These are phyloP conservation scores for Sarcophaga bullata DNA, from an alignment of 1,140 invertebrate species.

Conservation along the genomic window DNA sequence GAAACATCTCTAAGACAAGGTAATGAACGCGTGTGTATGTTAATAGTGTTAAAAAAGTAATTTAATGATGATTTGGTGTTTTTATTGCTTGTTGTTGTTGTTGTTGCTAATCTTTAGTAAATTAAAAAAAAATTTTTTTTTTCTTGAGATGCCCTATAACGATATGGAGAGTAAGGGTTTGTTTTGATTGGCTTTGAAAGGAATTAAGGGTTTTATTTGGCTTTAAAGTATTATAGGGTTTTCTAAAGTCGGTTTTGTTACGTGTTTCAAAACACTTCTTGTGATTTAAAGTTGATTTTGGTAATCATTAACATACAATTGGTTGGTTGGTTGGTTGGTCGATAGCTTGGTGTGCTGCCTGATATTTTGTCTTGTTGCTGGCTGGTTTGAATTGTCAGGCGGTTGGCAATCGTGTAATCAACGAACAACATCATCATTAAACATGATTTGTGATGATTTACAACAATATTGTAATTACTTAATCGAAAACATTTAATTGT, in stretches of 20 bases:
- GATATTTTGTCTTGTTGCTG: not conserved
- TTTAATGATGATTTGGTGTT: conserved; percentile 37
- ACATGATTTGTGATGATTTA: conserved; percentile 40
- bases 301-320: conserved; percentile 22
- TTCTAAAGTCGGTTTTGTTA: too few relatives aligned
- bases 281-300: not conserved
- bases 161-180: too few relatives aligned
- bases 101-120: not conserved
- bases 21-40: not conserved
- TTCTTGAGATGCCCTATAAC: too few relatives aligned
- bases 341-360: not conserved
- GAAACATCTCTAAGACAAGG: too few relatives aligned
- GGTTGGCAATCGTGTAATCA: not conserved
- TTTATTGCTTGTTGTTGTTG: conserved; percentile 11
- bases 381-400: not conserved
- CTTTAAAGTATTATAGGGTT: too few relatives aligned
- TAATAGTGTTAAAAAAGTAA: conserved; percentile 35
- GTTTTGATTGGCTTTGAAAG: too few relatives aligned
- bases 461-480: conserved; percentile 38
- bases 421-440: conserved; percentile 34
- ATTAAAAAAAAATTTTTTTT: conserved; percentile 1
- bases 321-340: not conserved
- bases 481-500: conserved; percentile 28
- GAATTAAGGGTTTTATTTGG: too few relatives aligned
- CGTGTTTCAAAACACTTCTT: too few relatives aligned